phyloP scores from a whole-genome alignment of 2,888 invertebrate species.

The Amiota minor region DNA sequence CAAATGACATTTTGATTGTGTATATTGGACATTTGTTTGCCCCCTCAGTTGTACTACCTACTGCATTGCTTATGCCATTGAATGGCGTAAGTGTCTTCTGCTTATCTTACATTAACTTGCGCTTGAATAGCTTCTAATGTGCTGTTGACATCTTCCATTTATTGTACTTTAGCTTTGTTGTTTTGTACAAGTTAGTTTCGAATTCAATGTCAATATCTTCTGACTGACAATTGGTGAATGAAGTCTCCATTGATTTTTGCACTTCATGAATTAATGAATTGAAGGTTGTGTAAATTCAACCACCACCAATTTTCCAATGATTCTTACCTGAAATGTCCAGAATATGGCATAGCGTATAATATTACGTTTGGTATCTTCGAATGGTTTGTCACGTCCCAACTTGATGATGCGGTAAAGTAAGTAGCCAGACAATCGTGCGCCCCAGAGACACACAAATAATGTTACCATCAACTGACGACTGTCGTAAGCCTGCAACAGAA shows the following conservation, averaged over 20 bases:
- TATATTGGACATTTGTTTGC: neutral
- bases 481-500: slow-evolving; percentile 80
- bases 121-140: slow-evolving; percentile 2
- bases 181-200: neutral
- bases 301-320: too few relatives aligned
- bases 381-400: slow-evolving; percentile 91
- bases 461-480: slow-evolving; percentile 94
- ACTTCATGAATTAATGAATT: neutral
- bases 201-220: slow-evolving; percentile 13
- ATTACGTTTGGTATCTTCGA: slow-evolving; percentile 90
- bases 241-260: neutral
- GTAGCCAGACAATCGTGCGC: slow-evolving; percentile 87
- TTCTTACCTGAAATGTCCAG: slow-evolving; percentile 88
- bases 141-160: slow-evolving; percentile 1
- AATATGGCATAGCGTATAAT: slow-evolving; percentile 91
- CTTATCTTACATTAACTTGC: neutral
- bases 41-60: too few relatives aligned
- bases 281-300: too few relatives aligned
- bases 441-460: slow-evolving; percentile 90
- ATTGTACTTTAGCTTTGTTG: neutral
- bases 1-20: slow-evolving; percentile 1
- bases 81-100: too few relatives aligned
- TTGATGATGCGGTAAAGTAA: slow-evolving; percentile 91
- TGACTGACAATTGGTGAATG: neutral
- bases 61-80: too few relatives aligned